Conservation (phyloP, 35 echinoderm and acorn worm genomes). For the Amphiura filiformis region DNA sequence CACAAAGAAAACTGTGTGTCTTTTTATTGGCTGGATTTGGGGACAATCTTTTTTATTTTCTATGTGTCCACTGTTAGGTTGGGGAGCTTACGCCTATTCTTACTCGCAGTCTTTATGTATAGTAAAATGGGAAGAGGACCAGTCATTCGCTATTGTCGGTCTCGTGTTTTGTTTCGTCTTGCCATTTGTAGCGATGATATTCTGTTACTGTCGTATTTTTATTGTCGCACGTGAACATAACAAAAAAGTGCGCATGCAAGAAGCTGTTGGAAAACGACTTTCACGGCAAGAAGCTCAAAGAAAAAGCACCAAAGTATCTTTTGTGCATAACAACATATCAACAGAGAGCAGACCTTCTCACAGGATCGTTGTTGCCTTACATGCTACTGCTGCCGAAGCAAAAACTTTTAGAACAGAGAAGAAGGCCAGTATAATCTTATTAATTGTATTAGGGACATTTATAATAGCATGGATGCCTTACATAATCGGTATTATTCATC, state of each 20-base stretch:
- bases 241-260: not conserved
- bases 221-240: not conserved
- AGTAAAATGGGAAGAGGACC: not conserved
- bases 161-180: constrained; percentile 1
- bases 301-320: not conserved
- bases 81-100: too few species aligned
- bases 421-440: constrained; percentile 5
- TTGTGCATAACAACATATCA: not conserved
- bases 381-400: not conserved
- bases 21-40: too few species aligned
- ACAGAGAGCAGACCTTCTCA: not conserved
- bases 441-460: constrained; percentile 14
- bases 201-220: constrained; percentile 11
- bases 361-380: not conserved
- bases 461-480: constrained; percentile 16
- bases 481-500: not conserved
- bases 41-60: too few species aligned
- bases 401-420: not conserved
- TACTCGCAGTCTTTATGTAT: too few species aligned
- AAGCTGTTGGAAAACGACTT: not conserved
- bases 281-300: not conserved
- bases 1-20: too few species aligned
- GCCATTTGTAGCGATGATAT: not conserved
- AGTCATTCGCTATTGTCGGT: constrained; percentile 9
- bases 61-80: too few species aligned